A percentile compares a stretch with the other conserved stretches of the same genome.
Evolutionary conservation across 2,888 invertebrate genomes (phyloP).

Genomic region (Ischnura elegans): DNA sequence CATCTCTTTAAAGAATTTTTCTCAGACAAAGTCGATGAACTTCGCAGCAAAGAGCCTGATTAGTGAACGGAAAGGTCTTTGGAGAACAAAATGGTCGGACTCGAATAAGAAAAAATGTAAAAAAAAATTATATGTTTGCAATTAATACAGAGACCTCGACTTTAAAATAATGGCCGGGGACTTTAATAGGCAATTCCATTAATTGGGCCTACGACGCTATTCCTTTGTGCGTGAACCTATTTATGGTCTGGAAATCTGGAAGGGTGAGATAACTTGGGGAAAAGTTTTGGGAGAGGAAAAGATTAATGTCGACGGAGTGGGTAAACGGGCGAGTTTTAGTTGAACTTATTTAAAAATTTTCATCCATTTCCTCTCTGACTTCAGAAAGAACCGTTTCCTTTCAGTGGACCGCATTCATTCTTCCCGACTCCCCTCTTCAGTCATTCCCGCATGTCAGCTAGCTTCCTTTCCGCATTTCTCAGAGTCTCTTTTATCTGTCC

Average conservation of each 20-base stretch:
- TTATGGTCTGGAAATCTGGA: background rate
- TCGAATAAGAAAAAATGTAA: too few species aligned
- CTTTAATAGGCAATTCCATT: background rate
- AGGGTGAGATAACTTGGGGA: background rate
- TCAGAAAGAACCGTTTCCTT: background rate
- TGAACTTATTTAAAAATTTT: background rate
- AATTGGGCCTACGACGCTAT: background rate
- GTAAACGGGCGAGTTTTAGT: background rate
- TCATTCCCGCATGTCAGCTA: background rate
- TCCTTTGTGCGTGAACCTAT: background rate
- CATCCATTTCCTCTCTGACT: background rate
- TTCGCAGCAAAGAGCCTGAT: too few species aligned
- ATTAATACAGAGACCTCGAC: too few species aligned
- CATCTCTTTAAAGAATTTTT: too few species aligned
- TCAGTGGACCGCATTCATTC: conserved; percentile 31
- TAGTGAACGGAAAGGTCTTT: too few species aligned
- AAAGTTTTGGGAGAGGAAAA: background rate
- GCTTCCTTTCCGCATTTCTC: conserved; percentile 21
- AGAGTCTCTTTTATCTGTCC: background rate
- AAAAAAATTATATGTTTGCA: too few species aligned
- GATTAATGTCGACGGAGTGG: conserved; percentile 4
- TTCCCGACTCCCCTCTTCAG: background rate
- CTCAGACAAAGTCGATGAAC: too few species aligned
- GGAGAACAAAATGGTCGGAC: too few species aligned
- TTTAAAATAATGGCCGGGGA: too few species aligned